phyloP scores from a whole-genome alignment of 2,797 vertebrate genomes.

The Anguilla megastoma region DNA sequence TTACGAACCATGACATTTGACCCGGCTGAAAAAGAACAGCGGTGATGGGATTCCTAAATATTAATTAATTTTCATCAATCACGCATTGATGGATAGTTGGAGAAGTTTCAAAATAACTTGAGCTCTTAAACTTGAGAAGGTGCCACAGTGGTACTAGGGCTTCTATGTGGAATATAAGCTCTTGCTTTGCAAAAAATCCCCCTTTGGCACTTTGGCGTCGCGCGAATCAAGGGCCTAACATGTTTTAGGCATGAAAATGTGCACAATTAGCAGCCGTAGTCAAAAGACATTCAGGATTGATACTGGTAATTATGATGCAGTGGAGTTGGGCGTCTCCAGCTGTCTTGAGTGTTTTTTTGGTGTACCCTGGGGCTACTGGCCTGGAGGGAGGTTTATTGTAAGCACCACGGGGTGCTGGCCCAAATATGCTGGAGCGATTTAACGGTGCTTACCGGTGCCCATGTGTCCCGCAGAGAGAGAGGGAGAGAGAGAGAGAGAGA shows the following conservation, averaged over 20 bases:
- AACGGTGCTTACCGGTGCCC: neutral
- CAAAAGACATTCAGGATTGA: neutral
- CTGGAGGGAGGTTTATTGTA: neutral
- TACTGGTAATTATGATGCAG: slow-evolving; percentile 7
- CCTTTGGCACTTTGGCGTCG: too few species aligned
- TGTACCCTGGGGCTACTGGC: neutral
- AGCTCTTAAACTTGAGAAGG: neutral
- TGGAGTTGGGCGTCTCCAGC: neutral
- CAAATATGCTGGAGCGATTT: neutral
- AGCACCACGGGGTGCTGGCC: neutral
- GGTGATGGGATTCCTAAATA: neutral
- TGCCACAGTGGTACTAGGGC: neutral
- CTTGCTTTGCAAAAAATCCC: neutral
- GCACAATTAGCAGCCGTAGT: neutral
- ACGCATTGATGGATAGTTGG: neutral
- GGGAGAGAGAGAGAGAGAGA: too few species aligned
- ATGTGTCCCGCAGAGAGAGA: neutral
- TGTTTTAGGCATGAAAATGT: neutral
- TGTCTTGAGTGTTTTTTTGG: slow-evolving; percentile 7
- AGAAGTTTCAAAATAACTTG: neutral
- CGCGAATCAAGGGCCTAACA: neutral
- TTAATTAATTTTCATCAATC: neutral
- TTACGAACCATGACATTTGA: neutral
- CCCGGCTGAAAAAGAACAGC: neutral
- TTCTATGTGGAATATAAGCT: neutral